Evolutionary conservation across 64 coral and sea anemone species (phyloP), one percentile per base, ranked within the genome.

Genomic region (Astreopora myriophthalma): DNA sequence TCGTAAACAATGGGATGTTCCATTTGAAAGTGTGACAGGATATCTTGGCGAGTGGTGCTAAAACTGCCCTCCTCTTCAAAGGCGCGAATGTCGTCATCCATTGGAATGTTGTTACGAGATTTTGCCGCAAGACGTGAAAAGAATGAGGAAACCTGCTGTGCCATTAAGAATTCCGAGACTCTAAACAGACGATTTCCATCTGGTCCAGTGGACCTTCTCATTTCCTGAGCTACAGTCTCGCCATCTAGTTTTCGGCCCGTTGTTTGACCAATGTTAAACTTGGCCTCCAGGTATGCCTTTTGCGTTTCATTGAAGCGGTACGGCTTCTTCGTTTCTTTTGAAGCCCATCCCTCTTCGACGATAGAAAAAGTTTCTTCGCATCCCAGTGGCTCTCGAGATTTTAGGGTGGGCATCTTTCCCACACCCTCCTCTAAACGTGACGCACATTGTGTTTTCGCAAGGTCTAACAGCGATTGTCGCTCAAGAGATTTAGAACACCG

Each of bases 371-470:
- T 84, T 5, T 64, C 23, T 25, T 3, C 20, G 13, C 0, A 22
- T 7, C 35, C 2, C 61, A 26, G 6, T 5, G 48, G 42, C 19
- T 51, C 10, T 61, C 23, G 20, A 34, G 69, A 73, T 70, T 49
- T 49, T 6, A 88, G 85, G 17, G 48, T 49, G 14, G 67, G 85
- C 57, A 88, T 88, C 34, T 20, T 35, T 4, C 85, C 85, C 60
- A 60, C 68, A 68, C 85, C 85, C 16, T 88, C 85, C 46, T 74
- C 40, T 30, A 55, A 58, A 27, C 8, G n/a, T 61, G 71, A 32
- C 23, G 48, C 85, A 55, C 74, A 88, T 31, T 88, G 66, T 71
- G 49, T 55, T 71, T 88, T 88, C 1, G 85, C 67, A 48, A 88
- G 66, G 46, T 88, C 42, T 42, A 61, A 57, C 79, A 83, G 79